Conservation (phyloP, 2,797 vertebrate genomes). For the Phataginus tetradactyla region DNA sequence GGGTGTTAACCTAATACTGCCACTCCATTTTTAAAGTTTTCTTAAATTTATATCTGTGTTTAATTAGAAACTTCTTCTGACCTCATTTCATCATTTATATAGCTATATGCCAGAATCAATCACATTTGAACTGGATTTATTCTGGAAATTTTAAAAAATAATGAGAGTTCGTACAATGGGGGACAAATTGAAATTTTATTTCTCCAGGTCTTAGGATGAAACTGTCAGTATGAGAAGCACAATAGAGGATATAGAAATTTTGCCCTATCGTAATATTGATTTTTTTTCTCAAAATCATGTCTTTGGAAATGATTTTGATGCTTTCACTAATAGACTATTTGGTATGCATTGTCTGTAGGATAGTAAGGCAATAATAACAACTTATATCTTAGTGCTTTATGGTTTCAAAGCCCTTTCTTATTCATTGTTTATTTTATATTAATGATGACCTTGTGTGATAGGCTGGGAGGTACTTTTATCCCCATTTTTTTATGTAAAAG, state of each 20-base stretch:
- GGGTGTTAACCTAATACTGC: background rate
- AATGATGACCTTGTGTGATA: background rate
- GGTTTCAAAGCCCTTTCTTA: background rate
- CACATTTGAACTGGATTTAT: background rate
- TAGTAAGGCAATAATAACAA: background rate
- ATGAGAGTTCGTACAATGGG: background rate
- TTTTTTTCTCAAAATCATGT: background rate
- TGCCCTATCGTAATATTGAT: background rate
- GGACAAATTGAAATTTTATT: background rate
- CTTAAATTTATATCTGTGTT: background rate
- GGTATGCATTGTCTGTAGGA: background rate
- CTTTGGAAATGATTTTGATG: background rate
- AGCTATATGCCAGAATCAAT: background rate
- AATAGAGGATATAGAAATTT: background rate
- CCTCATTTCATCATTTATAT: background rate
- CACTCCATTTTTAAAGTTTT: background rate
- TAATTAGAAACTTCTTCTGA: slow-evolving; percentile 1
- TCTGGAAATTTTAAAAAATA: background rate
- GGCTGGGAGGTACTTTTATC: background rate
- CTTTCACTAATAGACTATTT: slow-evolving; percentile 32
- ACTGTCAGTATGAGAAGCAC: background rate
- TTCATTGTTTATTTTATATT: slow-evolving; percentile 29
- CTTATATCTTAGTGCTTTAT: background rate
- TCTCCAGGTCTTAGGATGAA: background rate
- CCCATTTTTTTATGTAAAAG: background rate